Percentiles rank a stretch among this genome's conserved stretches.
phyloP scores from a whole-genome alignment of 2,113 vertebrate species.

The Damaliscus lunatus region DNA sequence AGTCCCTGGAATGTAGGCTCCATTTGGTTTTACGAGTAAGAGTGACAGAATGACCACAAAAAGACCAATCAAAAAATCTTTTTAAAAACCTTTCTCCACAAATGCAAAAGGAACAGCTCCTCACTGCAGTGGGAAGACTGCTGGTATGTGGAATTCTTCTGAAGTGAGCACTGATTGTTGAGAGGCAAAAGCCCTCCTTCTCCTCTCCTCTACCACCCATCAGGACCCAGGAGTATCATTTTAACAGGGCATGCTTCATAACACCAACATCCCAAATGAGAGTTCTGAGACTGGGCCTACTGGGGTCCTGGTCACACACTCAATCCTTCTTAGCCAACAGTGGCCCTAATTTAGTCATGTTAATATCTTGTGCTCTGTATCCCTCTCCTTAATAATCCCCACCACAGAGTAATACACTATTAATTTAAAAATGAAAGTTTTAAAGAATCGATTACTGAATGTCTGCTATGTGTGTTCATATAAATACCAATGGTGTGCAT shows the following conservation, averaged over 20 bases:
- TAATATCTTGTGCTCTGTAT: not conserved
- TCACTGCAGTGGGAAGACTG: not conserved
- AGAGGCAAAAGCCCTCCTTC: not conserved
- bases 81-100: not conserved
- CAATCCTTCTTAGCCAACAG: not conserved
- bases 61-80: not conserved
- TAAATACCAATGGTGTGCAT: not conserved
- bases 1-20: not conserved
- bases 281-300: not conserved
- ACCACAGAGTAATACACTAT: not conserved
- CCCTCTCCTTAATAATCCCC: not conserved
- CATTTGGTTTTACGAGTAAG: not conserved
- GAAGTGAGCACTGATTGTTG: not conserved
- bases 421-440: not conserved
- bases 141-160: not conserved
- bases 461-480: not conserved
- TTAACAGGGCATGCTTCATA: not conserved
- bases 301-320: not conserved
- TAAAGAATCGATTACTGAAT: not conserved
- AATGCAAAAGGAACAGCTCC: not conserved
- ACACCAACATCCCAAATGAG: not conserved
- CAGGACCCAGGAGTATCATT: not conserved
- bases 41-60: constrained; percentile 6
- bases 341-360: not conserved
- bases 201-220: not conserved